Conservation (phyloP, 1,140 invertebrate species). For the Zaprionus vittiger region DNA sequence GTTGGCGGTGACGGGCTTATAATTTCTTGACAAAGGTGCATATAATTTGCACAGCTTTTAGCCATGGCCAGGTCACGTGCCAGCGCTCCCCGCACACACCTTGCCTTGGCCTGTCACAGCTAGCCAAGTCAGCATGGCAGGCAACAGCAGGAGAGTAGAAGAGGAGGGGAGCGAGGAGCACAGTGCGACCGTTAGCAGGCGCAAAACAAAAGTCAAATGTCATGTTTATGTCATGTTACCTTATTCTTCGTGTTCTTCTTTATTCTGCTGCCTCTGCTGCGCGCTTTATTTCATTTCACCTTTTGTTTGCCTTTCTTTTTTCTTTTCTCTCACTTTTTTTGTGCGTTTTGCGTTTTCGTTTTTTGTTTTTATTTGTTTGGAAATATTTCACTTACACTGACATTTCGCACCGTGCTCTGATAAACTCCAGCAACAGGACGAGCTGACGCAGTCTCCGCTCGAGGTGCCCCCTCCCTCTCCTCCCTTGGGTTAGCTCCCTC, state of each 20-base stretch:
- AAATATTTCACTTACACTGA: constrained; percentile 81
- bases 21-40: constrained; percentile 82
- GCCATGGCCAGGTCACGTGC: constrained; percentile 69
- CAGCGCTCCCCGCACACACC: not conserved
- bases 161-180: not conserved
- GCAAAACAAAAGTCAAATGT: constrained; percentile 76
- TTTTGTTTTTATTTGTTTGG: constrained; percentile 77
- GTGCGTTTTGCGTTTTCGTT: constrained; percentile 44
- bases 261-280: constrained; percentile 24
- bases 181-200: constrained; percentile 20
- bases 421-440: constrained; percentile 58
- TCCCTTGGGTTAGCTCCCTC: constrained; percentile 20
- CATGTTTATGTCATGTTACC: constrained; percentile 82
- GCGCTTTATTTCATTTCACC: constrained; percentile 64
- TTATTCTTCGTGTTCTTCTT: constrained; percentile 43
- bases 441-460: constrained; percentile 9
- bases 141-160: not conserved
- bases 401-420: constrained; percentile 62
- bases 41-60: constrained; percentile 70
- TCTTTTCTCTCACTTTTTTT: constrained; percentile 38
- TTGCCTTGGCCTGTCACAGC: constrained; percentile 11
- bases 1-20: constrained; percentile 64
- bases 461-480: not conserved
- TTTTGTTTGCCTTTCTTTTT: constrained; percentile 47
- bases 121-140: constrained; percentile 32